These are phyloP conservation scores for Borostomias antarcticus DNA, from an alignment of 2,797 vertebrate species.

Conservation along the genomic window DNA sequence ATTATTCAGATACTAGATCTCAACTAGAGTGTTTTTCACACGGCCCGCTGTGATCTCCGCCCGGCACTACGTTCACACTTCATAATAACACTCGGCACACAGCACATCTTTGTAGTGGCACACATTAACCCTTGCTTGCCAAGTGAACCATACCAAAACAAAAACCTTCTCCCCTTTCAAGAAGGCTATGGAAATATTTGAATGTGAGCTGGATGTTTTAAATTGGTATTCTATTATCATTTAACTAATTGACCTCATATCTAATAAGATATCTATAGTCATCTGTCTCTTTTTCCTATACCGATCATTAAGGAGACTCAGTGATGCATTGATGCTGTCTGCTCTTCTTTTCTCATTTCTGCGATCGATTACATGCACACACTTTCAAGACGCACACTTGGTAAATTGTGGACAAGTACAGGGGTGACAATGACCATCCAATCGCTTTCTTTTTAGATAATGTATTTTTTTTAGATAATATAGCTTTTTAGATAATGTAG, in stretches of 20 bases:
- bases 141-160: too few species aligned
- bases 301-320: background rate
- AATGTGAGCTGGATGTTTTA: too few species aligned
- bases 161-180: too few species aligned
- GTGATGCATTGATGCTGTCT: background rate
- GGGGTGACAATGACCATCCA: background rate
- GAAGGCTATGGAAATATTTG: too few species aligned
- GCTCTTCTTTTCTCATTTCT: background rate
- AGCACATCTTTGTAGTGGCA: background rate
- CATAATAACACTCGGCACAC: background rate
- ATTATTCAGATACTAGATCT: conserved; percentile 35
- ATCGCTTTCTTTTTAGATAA: background rate
- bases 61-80: background rate
- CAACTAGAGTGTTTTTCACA: conserved; percentile 6
- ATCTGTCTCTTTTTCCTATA: background rate
- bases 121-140: background rate
- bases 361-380: background rate
- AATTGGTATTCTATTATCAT: too few species aligned
- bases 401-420: too few species aligned
- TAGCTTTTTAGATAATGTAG: too few species aligned
- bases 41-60: conserved; percentile 28
- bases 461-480: too few species aligned
- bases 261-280: background rate
- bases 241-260: background rate
- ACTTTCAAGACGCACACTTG: background rate